Evolutionary conservation across 2,113 vertebrate species (phyloP), one percentile per base, ranked within the genome.

Genomic region (Emydocephalus ijimae): DNA sequence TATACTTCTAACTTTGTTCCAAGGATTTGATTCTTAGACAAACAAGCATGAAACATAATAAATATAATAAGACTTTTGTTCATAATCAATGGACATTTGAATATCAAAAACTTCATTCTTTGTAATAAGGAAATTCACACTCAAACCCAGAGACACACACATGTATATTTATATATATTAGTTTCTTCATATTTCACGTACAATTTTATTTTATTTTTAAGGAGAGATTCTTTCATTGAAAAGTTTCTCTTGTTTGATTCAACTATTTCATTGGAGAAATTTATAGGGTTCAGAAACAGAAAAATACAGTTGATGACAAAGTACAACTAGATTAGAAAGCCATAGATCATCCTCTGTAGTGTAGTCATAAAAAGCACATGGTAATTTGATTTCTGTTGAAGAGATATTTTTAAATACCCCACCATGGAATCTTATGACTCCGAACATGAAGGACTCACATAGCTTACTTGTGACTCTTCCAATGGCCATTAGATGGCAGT

Each of bases 271-370:
- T 3, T 23, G 39, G 90, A 95, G 91, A 1, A 8, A 4, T 59
- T 85, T 74, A 89, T 92, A 87, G 88, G 90, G 87, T 59, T 0
- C 50, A 93, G 93, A 50, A 86, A 89, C 61, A 94, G 95, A 94
- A 29, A 64, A 86, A 94, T 59, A 86, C 26, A 26, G 5, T 39
- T 87, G 56, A 57, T 89, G 34, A 43, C 43, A 52, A 92, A 64
- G 48, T 23, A 56, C 14, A 56, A 12, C 15, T 23, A 85, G 52
- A 24, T 23, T 39, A 56, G 55, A 92, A 89, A 45, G n/a, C 1
- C 9, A 5, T 24, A 90, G 15, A 50, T 21, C 57, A 50, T 9
- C 8, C 91, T 93, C 61, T 91, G n/a, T 94, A 89, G 91, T 34
- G 48, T 85, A 26, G 24, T 4, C 50, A 55, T 34, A 90, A 18